A percentile compares a stretch with the other conserved stretches of the same genome.
Conservation (phyloP, 2,113 vertebrate species). For the Mormyrus iriodes region DNA sequence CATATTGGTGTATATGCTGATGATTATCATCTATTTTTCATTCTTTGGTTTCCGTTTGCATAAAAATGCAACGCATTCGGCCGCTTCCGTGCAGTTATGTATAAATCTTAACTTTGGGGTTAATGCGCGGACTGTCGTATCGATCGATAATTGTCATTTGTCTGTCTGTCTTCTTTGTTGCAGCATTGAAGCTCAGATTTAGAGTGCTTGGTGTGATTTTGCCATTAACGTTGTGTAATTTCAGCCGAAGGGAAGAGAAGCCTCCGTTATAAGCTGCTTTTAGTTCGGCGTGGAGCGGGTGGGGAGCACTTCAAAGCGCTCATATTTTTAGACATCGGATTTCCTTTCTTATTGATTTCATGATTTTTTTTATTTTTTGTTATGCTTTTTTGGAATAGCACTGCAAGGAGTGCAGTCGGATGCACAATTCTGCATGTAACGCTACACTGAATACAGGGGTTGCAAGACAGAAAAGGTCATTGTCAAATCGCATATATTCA, state of each 20-base stretch:
- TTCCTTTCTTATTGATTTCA: constrained; percentile 13
- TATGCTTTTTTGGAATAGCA: neutral
- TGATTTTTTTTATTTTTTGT: constrained; percentile 10
- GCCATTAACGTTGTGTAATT: neutral
- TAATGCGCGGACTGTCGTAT: neutral
- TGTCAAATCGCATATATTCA: neutral
- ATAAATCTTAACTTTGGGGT: neutral
- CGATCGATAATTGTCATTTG: neutral
- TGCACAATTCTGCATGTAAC: neutral
- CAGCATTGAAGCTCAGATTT: neutral
- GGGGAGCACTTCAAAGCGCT: constrained; percentile 26
- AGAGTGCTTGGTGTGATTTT: neutral
- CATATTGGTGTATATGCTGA: neutral
- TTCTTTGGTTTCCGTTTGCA: neutral
- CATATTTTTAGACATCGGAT: constrained; percentile 21
- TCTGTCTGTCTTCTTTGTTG: neutral
- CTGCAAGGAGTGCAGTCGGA: neutral
- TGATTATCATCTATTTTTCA: neutral
- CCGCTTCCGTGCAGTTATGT: neutral
- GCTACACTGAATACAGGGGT: neutral
- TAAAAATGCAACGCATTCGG: neutral
- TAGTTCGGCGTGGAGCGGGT: neutral
- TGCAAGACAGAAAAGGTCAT: neutral
- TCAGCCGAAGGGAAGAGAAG: neutral
- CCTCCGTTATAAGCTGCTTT: neutral